phyloP scores from a whole-genome alignment of 2,888 invertebrate species.

The Phengaris alcon region DNA sequence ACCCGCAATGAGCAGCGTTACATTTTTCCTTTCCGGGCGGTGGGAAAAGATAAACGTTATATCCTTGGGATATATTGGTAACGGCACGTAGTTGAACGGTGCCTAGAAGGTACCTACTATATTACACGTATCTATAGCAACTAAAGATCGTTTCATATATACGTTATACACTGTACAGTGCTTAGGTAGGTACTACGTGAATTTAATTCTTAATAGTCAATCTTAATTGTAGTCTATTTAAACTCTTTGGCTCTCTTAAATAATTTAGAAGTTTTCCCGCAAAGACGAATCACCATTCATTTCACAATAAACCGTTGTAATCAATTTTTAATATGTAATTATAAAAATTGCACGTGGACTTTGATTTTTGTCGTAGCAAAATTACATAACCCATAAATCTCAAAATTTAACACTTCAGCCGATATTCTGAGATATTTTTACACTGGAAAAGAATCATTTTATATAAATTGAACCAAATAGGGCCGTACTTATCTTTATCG shows the following conservation, averaged over 20 bases:
- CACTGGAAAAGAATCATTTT: background rate
- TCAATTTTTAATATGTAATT: too few species aligned
- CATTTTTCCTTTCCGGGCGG: background rate
- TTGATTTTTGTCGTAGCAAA: background rate
- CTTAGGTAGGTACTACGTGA: too few species aligned
- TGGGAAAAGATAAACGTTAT: conserved; percentile 1
- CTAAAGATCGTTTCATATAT: conserved; percentile 7
- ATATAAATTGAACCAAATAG: conserved; percentile 9
- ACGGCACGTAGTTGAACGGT: conserved; percentile 26
- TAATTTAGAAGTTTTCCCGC: too few species aligned
- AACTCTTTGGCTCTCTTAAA: too few species aligned
- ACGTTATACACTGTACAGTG: too few species aligned
- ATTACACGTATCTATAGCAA: background rate
- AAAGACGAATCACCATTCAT: too few species aligned
- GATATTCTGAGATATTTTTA: background rate
- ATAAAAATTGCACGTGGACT: too few species aligned
- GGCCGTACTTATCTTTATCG: background rate
- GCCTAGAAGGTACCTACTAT: background rate
- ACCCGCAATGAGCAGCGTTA: conserved; percentile 35
- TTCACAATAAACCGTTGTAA: too few species aligned
- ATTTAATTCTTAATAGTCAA: too few species aligned
- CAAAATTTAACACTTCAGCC: background rate
- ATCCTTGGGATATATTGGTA: conserved; percentile 15
- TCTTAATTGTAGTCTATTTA: too few species aligned
- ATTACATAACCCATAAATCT: background rate